These are phyloP conservation scores for Drosophila nr. medialis DNA, from an alignment of 2,888 invertebrate genomes.

Conservation along the genomic window DNA sequence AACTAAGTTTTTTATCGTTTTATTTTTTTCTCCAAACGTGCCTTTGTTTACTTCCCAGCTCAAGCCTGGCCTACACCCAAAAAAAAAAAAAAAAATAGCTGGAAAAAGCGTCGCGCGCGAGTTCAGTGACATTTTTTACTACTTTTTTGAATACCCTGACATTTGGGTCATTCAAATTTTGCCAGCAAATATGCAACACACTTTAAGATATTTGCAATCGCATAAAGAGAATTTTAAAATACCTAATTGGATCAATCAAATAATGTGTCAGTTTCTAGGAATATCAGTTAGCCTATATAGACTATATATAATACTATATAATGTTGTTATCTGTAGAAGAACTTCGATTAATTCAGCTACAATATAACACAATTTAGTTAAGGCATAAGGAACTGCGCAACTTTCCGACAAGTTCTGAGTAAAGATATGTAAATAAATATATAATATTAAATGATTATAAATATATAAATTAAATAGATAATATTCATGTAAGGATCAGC, in stretches of 20 bases:
- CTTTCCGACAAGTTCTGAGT: background rate
- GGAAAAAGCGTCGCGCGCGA: slow-evolving; percentile 62
- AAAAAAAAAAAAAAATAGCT: slow-evolving; percentile 42
- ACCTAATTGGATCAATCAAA: background rate
- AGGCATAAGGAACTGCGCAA: background rate
- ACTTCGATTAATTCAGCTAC: background rate
- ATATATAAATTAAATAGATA: background rate
- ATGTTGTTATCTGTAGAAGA: background rate
- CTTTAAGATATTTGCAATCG: background rate
- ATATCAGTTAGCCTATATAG: background rate
- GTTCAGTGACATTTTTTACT: slow-evolving; percentile 73
- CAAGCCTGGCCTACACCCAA: slow-evolving; percentile 74
- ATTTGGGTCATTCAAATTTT: background rate
- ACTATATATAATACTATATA: background rate
- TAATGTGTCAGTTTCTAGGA: background rate
- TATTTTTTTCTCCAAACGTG: slow-evolving; percentile 59
- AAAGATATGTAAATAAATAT: too few relatives aligned
- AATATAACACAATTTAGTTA: background rate
- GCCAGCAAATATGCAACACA: background rate
- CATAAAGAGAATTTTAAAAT: background rate
- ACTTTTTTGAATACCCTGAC: slow-evolving; percentile 34
- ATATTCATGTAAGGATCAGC: background rate
- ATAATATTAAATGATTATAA: too few relatives aligned
- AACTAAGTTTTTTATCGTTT: slow-evolving; percentile 48
- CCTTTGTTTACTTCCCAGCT: slow-evolving; percentile 70